phyloP scores from a whole-genome alignment of 2,888 invertebrate genomes.

The Antheraea assamensis region DNA sequence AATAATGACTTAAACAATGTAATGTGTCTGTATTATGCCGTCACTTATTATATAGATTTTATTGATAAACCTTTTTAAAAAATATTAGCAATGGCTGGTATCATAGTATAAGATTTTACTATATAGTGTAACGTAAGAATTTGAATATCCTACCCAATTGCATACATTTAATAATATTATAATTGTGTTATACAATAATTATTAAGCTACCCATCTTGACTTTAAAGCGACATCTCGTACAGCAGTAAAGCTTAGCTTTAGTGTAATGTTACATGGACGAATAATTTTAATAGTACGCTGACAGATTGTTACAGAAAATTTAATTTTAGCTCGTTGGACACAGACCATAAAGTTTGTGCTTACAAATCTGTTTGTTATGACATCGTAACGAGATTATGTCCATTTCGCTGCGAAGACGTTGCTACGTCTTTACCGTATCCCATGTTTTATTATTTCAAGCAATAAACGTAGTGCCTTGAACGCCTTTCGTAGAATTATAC shows the following conservation, averaged over 20 bases:
- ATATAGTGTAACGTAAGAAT: no score
- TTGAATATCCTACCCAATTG: no score
- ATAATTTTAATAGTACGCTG: conserved; percentile 77
- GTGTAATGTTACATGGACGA: conserved; percentile 64
- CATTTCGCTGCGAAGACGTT: conserved; percentile 74
- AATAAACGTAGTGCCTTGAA: conserved; percentile 59
- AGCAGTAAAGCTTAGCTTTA: conserved; percentile 60
- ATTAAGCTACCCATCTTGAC: conserved; percentile 20
- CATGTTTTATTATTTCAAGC: conserved; percentile 76
- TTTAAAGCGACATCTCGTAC: conserved; percentile 39
- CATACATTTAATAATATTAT: conserved; percentile 28
- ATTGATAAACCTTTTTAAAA: no score
- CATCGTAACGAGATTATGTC: conserved; percentile 82
- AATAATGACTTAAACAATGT: no score
- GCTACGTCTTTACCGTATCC: conserved; percentile 69
- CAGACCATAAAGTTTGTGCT: conserved; percentile 81
- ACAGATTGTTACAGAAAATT: conserved; percentile 82
- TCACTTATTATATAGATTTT: no score
- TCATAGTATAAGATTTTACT: no score
- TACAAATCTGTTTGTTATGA: conserved; percentile 83
- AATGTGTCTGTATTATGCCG: no score
- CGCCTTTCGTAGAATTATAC: conserved; percentile 61
- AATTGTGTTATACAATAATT: not conserved
- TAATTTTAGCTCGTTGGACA: conserved; percentile 81
- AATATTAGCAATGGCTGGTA: no score